phyloP scores from a whole-genome alignment of 2,797 vertebrate genomes.

The Ctenosaura bakeri region DNA sequence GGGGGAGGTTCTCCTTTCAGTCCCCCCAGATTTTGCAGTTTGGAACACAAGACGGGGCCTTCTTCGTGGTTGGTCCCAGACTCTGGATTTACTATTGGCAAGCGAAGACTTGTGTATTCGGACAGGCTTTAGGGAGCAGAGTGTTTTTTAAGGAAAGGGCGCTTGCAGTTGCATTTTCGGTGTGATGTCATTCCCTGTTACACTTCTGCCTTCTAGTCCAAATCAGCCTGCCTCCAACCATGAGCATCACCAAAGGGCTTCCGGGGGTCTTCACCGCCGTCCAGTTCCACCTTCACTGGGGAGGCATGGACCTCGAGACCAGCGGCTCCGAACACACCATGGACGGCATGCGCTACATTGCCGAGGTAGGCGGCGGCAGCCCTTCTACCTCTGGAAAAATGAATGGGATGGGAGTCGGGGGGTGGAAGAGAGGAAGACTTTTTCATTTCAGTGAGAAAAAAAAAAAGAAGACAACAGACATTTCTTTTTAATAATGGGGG shows the following conservation, averaged over 20 bases:
- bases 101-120: too few relatives aligned
- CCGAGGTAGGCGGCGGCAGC: slow-evolving; percentile 82
- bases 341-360: slow-evolving; percentile 88
- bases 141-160: too few relatives aligned
- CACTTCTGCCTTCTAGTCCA: slow-evolving; percentile 80
- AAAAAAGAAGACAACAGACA: too few relatives aligned
- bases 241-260: slow-evolving; percentile 84
- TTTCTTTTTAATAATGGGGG: too few relatives aligned
- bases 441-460: not conserved
- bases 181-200: not conserved
- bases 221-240: slow-evolving; percentile 85
- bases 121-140: too few relatives aligned
- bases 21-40: too few relatives aligned
- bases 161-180: not conserved
- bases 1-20: too few relatives aligned
- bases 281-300: slow-evolving; percentile 97
- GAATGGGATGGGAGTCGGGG: too few relatives aligned
- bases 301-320: slow-evolving; percentile 85
- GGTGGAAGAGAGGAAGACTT: not conserved
- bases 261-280: slow-evolving; percentile 83
- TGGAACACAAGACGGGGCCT: too few relatives aligned
- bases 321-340: slow-evolving; percentile 94
- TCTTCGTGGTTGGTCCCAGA: too few relatives aligned
- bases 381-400: not conserved
- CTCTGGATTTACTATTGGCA: too few relatives aligned